Percentiles rank a stretch among this genome's conserved stretches.
Conservation (phyloP, 1,140 invertebrate species). For the Pemphigus obesinymphae region DNA sequence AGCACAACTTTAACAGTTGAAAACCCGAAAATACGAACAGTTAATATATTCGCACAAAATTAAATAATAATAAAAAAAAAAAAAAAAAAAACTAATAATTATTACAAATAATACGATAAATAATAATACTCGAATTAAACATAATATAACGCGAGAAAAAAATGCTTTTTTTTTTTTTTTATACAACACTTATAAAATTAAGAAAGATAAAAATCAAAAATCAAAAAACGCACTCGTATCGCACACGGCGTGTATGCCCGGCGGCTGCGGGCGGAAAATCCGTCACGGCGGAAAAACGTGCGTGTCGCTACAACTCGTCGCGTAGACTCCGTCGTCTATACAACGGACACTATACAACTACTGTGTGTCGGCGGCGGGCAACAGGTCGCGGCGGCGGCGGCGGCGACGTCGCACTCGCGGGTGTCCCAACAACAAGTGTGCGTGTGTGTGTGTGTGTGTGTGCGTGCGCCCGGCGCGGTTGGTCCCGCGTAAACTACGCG, state of each 20-base stretch:
- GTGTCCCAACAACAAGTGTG: not conserved
- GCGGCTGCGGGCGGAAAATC: not conserved
- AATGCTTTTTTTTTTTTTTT: too few species aligned
- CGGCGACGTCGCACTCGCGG: conserved; percentile 14
- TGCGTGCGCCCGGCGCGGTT: not conserved
- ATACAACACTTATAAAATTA: too few species aligned
- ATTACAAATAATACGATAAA: too few species aligned
- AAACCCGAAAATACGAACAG: not conserved
- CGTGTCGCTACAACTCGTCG: not conserved
- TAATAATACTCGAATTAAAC: too few species aligned
- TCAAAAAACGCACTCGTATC: not conserved
- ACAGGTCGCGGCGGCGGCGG: not conserved
- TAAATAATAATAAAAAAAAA: too few species aligned
- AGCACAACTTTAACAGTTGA: not conserved
- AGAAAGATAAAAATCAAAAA: too few species aligned
- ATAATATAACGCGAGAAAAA: too few species aligned
- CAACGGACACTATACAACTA: not conserved
- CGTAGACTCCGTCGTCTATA: not conserved
- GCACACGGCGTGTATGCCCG: not conserved
- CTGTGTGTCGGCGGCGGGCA: not conserved
- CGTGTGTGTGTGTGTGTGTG: not conserved
- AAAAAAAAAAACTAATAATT: not conserved
- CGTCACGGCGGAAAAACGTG: conserved; percentile 10
- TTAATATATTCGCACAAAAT: not conserved
- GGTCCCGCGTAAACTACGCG: not conserved